These are phyloP conservation scores for Lepus townsendii DNA, from an alignment of 2,797 vertebrate genomes.

Conservation along the genomic window DNA sequence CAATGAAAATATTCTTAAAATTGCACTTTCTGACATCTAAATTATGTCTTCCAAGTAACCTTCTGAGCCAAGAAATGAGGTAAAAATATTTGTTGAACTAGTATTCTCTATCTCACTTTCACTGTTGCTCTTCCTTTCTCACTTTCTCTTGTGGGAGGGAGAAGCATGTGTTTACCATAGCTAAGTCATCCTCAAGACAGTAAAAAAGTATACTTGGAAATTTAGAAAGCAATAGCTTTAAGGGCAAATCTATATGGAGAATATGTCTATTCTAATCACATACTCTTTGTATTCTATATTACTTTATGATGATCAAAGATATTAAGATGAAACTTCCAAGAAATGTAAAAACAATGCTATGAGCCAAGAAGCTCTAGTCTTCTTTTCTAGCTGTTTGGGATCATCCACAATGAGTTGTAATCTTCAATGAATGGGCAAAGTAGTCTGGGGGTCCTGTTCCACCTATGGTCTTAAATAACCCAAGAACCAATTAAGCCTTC, in stretches of 20 bases:
- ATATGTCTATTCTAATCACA: neutral
- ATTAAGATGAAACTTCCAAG: neutral
- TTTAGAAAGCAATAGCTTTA: neutral
- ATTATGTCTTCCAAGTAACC: neutral
- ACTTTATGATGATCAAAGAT: neutral
- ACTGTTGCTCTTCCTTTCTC: neutral
- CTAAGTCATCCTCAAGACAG: neutral
- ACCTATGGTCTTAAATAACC: neutral
- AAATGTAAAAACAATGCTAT: neutral
- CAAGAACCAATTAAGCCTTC: neutral
- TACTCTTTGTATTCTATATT: neutral
- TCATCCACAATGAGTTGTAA: neutral
- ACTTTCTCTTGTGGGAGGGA: neutral
- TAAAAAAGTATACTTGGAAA: neutral
- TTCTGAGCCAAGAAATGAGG: neutral
- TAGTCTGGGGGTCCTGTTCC: neutral
- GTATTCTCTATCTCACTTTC: neutral
- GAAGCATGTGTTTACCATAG: neutral
- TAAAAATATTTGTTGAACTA: neutral
- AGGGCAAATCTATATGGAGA: neutral
- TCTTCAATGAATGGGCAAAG: neutral
- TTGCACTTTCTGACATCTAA: neutral
- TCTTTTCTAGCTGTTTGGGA: neutral
- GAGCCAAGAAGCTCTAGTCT: neutral
- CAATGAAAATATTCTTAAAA: slow-evolving; percentile 18